A percentile compares a stretch with the other conserved stretches of the same genome.
Evolutionary conservation across 2,113 vertebrate genomes (phyloP).

Genomic region (Sterrhoptilus dennistouni): DNA sequence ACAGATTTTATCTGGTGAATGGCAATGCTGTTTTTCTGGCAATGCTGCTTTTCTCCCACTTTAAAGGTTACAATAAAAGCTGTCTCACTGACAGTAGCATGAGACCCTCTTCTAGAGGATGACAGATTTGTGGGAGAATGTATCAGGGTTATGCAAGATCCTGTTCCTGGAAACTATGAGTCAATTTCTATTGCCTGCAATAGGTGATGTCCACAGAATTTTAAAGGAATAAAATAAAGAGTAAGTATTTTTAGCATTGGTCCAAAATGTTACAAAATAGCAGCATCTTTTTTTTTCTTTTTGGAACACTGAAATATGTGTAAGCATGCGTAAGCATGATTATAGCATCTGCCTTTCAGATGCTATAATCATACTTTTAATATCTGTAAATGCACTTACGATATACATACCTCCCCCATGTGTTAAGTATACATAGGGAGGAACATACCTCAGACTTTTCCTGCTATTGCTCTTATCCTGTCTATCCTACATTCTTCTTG

Average conservation of each 20-base stretch:
- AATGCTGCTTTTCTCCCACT: not conserved
- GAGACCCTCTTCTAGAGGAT: not conserved
- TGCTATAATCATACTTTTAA: not conserved
- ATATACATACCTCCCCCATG: not conserved
- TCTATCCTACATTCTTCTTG: not conserved
- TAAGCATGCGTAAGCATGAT: not conserved
- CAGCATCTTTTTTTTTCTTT: not conserved
- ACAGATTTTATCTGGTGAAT: not conserved
- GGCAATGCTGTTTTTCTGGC: not conserved
- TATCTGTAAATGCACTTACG: not conserved
- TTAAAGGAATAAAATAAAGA: not conserved
- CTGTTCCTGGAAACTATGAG: not conserved
- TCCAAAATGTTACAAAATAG: not conserved
- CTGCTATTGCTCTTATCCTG: not conserved
- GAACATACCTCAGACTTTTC: not conserved
- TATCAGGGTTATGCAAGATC: conserved; percentile 6
- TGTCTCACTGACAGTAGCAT: not conserved
- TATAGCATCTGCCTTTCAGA: not conserved
- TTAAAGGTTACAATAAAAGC: not conserved
- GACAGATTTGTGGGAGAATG: not conserved
- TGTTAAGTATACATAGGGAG: not conserved
- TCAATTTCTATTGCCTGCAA: not conserved
- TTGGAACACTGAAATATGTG: not conserved
- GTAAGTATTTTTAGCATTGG: not conserved
- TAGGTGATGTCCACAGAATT: not conserved